Evolutionary conservation across 1,140 invertebrate genomes (phyloP), one percentile per base, ranked within the genome.

Genomic region (Tribolium madens): DNA sequence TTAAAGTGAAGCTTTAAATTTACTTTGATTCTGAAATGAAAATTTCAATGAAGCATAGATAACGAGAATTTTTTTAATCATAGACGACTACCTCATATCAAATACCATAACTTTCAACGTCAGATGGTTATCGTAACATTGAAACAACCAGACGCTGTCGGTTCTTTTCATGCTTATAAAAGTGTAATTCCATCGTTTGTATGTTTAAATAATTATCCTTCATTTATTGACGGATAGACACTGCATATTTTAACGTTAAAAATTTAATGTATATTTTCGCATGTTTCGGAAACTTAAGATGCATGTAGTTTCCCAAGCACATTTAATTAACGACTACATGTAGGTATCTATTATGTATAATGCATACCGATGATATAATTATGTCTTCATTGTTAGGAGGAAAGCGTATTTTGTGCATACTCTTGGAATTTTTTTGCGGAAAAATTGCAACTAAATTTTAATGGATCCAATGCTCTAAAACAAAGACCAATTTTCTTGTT

Each of bases 341-440:
- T n/a, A n/a, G n/a, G 21, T 18, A 9, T 9, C 52, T 18, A 1
- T 18, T n/a, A 53, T 12, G 17, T 33, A 42, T 26, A 26, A 36
- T 33, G 31, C 26, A 15, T 33, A 14, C 14, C 42, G 14, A 9
- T 33, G 14, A 2, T 69, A 36, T 33, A 13, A 47, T 13, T 46
- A 71, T 69, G 14, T 71, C 68, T 71, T 46, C 15, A 47, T n/a
- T 42, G 36, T 42, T 3, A 42, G 36, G 7, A 10, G n/a, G 6
- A 36, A 2, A 36, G 9, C 36, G 36, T 42, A 42, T n/a, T 42
- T 42, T 42, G 6, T 26, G 21, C 21, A n/a, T n/a, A n/a, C n/a
- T n/a, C n/a, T n/a, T n/a, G n/a, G n/a, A n/a, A n/a, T n/a, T n/a
- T n/a, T n/a, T n/a, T n/a, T n/a, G n/a, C n/a, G n/a, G n/a, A n/a